Conservation (phyloP, 2,888 invertebrate species). For the Gastrophysa polygoni region DNA sequence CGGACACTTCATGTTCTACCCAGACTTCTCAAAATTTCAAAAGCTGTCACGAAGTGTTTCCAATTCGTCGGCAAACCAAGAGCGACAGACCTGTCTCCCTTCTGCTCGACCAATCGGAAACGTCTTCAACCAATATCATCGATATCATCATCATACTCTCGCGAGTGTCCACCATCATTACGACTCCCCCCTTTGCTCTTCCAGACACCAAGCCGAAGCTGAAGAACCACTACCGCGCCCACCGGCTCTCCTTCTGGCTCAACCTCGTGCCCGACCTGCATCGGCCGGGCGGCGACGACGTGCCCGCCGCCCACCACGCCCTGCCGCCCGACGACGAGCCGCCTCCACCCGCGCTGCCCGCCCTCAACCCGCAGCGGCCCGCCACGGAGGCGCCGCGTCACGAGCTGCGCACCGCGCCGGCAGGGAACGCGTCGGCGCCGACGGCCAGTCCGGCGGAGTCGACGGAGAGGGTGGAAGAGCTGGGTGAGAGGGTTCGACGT, state of each 20-base stretch:
- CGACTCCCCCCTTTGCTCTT: slow-evolving; percentile 37
- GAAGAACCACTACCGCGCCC: slow-evolving; percentile 93
- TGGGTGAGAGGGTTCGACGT: slow-evolving; percentile 43
- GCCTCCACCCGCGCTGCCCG: slow-evolving; percentile 64
- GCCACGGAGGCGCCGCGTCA: slow-evolving; percentile 62
- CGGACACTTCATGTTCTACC: no score
- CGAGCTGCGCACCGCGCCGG: no score
- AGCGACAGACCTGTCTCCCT: no score
- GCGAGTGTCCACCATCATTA: not conserved
- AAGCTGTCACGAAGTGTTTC: no score
- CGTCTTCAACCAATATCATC: no score
- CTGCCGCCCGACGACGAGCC: slow-evolving; percentile 70
- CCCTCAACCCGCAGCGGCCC: slow-evolving; percentile 59
- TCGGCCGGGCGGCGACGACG: slow-evolving; percentile 85
- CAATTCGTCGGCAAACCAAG: no score
- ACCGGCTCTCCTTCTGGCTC: slow-evolving; percentile 91
- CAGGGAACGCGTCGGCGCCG: slow-evolving; percentile 47
- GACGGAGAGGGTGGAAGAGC: slow-evolving; percentile 61
- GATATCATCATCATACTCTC: no score
- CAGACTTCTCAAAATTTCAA: no score
- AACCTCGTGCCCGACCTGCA: slow-evolving; percentile 92
- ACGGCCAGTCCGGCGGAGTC: slow-evolving; percentile 50
- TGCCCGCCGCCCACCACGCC: slow-evolving; percentile 83
- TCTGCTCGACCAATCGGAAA: no score
- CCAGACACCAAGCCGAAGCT: slow-evolving; percentile 87